Evolutionary conservation across 2,888 invertebrate genomes (phyloP), one percentile per base, ranked within the genome.

Genomic region (Catocala nupta): DNA sequence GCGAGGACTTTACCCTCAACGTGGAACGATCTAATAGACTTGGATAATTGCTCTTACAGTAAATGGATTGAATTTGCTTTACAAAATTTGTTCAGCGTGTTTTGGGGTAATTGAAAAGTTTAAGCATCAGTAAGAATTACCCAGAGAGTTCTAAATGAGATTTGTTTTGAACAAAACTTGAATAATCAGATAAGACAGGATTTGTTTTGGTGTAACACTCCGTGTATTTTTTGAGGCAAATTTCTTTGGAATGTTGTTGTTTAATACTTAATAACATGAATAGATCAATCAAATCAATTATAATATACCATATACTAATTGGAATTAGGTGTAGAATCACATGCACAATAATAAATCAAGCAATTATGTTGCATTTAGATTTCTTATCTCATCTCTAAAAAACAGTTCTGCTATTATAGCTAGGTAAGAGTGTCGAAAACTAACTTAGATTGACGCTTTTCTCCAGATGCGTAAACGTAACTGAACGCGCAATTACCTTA

Each of bases 21-120:
- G 49, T 36, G 34, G 25, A 47, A 57, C 44, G 57, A 49, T 48
- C 44, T 65, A 58, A 70, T 54, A 13, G 49, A 62, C 59, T 36
- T 33, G 39, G 42, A 45, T 72, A 75, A 75, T 78, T 64, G 67
- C 48, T 72, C 44, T 63, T 49, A 57, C 16, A 39, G 6, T 45
- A 70, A 60, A 53, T 50, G 47, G 43, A 67, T 64, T 59, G 45
- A 62, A 75, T 72, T 72, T 36, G 49, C 49, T 65, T 70, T 13
- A 49, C 53, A 34, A 63, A 71, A 65, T 75, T 56, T 62, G 59
- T 50, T 63, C 63, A 63, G 53, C 43, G 48, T 53, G 51, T 54
- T 50, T 5, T 33, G 43, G 42, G 11, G 55, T 55, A 61, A 57
- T 75, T 53, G 45, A 53, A 58, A 64, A 62, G 55, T 63, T 61